Evolutionary conservation across 2,113 vertebrate species (phyloP).

Genomic region (Columbina picui): DNA sequence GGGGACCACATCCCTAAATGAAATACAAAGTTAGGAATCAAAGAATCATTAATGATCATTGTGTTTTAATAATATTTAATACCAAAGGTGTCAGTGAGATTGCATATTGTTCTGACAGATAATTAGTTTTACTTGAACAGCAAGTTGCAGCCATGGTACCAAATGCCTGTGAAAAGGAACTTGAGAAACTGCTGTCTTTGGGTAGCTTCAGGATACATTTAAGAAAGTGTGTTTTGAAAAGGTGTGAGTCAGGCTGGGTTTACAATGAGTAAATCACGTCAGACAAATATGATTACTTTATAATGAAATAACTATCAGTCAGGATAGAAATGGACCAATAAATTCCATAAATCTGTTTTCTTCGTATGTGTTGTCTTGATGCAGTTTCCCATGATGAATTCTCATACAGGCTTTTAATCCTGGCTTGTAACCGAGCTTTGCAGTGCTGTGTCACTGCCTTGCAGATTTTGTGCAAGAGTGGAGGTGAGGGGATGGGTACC

Average conservation of each 20-base stretch:
- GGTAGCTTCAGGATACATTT: neutral
- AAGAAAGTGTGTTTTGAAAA: neutral
- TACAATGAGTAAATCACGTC: neutral
- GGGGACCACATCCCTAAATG: neutral
- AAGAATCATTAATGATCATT: neutral
- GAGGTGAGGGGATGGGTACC: neutral
- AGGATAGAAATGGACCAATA: neutral
- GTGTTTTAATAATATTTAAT: neutral
- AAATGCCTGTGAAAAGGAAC: neutral
- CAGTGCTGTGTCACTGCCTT: accelerated
- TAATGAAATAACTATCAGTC: neutral
- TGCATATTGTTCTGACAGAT: neutral
- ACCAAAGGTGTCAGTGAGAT: neutral
- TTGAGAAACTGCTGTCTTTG: neutral
- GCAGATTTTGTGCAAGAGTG: accelerated
- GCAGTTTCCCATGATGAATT: neutral
- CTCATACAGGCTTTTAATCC: neutral
- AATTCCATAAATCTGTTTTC: neutral
- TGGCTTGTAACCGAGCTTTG: neutral
- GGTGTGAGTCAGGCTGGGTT: neutral
- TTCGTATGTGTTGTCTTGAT: neutral
- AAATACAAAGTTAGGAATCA: neutral
- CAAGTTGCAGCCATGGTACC: neutral
- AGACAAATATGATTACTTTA: neutral
- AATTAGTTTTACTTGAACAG: neutral